Base-by-base conservation (phyloP, 1,140 invertebrate species). In the Episyrphus balteatus region DNA sequence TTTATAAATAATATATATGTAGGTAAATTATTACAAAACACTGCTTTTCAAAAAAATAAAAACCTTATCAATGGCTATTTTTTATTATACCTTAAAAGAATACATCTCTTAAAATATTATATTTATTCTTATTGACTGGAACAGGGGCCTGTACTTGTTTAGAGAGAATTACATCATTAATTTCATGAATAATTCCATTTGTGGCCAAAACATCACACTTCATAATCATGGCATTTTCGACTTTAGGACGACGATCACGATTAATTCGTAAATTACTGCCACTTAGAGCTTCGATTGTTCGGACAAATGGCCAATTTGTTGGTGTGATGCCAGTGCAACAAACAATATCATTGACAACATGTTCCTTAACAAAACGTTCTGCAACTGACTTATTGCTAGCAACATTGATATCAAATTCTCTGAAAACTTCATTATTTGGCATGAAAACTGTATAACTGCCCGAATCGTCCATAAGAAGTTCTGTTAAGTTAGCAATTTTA, bases 341-440 rank as follows among this genome's bases (percentile, higher is more conserved):
- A n/a, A 80, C 56, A 13, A 74, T 68, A 61, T 80, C 78, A 49
- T 67, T 61, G 11, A 68, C 61, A 30, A 68, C 59, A 37, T 68
- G 65, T 6, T 53, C 56, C 51, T 67, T 67, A 38, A 68, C 55
- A n/a, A 66, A 41, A 5, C 56, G 51, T 49, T 58, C 48, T 5
- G 62, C 42, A 42, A 65, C 59, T 2, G 41, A 36, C 40, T 53
- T 50, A 38, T 48, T 53, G 40, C 61, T 51, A 8, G 38, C 30
- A 7, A 54, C 14, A 48, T 50, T 57, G 0, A 42, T 46, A n/a
- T 64, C 57, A 12, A 73, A 51, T 53, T 68, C 69, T 9, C 68
- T 66, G 52, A 83, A 82, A 31, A 79, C 78, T 53, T 79, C 76
- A 55, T 84, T 78, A 10, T 75, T 77, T 5, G 81, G 80, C 12